Base-by-base conservation (phyloP, 2,113 vertebrate genomes). In the Anguilla japonica region DNA sequence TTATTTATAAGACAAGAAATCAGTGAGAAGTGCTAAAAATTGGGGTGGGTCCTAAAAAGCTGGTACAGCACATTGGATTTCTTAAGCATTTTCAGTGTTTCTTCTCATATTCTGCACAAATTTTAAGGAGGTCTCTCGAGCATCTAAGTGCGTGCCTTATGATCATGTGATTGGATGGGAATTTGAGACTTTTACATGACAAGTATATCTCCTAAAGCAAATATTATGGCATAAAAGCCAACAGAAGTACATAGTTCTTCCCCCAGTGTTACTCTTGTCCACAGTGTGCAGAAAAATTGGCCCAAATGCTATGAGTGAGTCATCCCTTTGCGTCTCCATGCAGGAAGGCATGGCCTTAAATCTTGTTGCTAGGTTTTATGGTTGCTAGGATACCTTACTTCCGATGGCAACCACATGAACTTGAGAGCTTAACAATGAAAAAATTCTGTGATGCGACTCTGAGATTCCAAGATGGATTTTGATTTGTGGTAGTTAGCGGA, bases 311-410 rank as follows among this genome's bases (percentile, higher is more conserved):
- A 16, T 29, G 81, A 41, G 75, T 79, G 40, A 53, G 46, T 80
- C 50, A 40, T 34, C 16, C 50, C 34, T 85, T 40, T 80, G 84
- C 84, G 88, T 86, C 87, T 92, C 87, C 91, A 88, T 83, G 90
- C 86, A 88, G 88, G 87, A 89, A 85, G 83, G 86, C 75, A 71
- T 94, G 92, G 93, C 93, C 92, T 94, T 94, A 93, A 93, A 92
- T 93, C 93, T 92, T 91, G 93, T 93, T 94, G 92, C 90, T 91
- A 91, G 63, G 89, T 92, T 93, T 87, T 83, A 83, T 89, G 91
- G 95, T 95, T 96, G 95, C 94, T 93, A 90, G 94, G 94, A 95
- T 93, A 95, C 94, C 0, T 75, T 83, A 91, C 94, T 95, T 95
- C 92, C 93, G 90, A 87, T 94, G 90, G 92, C 94, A 95, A 94